A percentile compares a stretch with the other conserved stretches of the same genome.
phyloP scores from a whole-genome alignment of 2,113 vertebrate genomes.

The Periophthalmus modestus region DNA sequence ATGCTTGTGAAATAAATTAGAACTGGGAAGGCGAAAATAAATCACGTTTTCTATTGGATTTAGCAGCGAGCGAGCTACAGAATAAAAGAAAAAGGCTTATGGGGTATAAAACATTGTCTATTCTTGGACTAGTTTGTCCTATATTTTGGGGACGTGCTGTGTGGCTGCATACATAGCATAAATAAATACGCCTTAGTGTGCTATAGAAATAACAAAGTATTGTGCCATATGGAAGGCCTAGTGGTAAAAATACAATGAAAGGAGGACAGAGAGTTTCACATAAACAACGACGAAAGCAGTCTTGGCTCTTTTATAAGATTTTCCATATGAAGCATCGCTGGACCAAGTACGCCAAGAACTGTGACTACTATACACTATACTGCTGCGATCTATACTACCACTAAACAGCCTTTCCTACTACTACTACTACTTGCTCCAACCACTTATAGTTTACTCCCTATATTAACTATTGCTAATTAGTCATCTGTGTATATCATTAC shows the following conservation, averaged over 20 bases:
- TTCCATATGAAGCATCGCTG: background rate
- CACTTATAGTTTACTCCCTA: too few relatives aligned
- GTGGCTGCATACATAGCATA: slow-evolving; percentile 39
- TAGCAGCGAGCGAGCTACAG: slow-evolving; percentile 32
- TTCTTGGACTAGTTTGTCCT: slow-evolving; percentile 59
- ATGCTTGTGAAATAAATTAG: slow-evolving; percentile 54
- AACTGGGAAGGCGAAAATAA: slow-evolving; percentile 45
- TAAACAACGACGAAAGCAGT: background rate
- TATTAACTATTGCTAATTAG: too few relatives aligned
- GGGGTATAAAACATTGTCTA: slow-evolving; percentile 55
- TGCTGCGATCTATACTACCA: background rate
- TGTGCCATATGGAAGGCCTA: slow-evolving; percentile 33
- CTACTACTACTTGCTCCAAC: background rate
- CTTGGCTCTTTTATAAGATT: background rate
- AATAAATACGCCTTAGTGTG: slow-evolving; percentile 41
- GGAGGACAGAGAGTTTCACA: slow-evolving; percentile 4
- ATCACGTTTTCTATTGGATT: slow-evolving; percentile 50
- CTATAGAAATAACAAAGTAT: slow-evolving; percentile 22
- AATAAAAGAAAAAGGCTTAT: slow-evolving; percentile 41
- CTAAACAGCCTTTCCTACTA: background rate
- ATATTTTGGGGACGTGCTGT: slow-evolving; percentile 51
- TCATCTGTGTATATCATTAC: too few relatives aligned
- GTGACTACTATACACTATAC: background rate
- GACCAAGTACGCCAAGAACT: background rate
- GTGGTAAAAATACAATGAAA: slow-evolving; percentile 7